Percentiles rank a stretch among this genome's conserved stretches.
Evolutionary conservation across 1,140 invertebrate species (phyloP).

Genomic region (Drosophila subobscura): DNA sequence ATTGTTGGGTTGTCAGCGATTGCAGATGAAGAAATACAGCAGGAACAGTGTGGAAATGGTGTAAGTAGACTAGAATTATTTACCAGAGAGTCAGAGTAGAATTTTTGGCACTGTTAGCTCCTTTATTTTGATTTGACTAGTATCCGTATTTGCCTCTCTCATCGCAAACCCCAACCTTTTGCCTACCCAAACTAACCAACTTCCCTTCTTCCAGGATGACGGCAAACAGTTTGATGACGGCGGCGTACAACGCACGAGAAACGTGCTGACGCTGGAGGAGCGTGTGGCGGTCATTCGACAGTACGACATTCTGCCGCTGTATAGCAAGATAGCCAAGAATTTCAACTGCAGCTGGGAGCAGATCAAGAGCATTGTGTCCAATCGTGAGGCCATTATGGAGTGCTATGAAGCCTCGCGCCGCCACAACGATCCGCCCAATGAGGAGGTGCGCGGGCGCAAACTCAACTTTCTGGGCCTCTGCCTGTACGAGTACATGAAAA

Average conservation of each 20-base stretch:
- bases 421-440: slow-evolving; percentile 31
- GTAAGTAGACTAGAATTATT: too few relatives aligned
- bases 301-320: slow-evolving; percentile 75
- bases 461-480: slow-evolving; percentile 71
- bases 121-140: too few relatives aligned
- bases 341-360: slow-evolving; percentile 82
- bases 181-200: neutral
- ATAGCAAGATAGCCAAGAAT: slow-evolving; percentile 73
- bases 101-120: too few relatives aligned
- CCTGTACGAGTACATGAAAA: slow-evolving; percentile 74
- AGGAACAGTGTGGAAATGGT: too few relatives aligned
- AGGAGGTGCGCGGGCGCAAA: slow-evolving; percentile 65
- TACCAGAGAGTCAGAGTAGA: too few relatives aligned
- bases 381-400: slow-evolving; percentile 68
- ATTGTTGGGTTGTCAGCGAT: too few relatives aligned
- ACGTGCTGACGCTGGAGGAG: slow-evolving; percentile 75
- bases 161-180: neutral
- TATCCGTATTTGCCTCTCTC: neutral
- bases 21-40: too few relatives aligned
- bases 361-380: slow-evolving; percentile 76
- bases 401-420: slow-evolving; percentile 64
- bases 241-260: slow-evolving; percentile 61
- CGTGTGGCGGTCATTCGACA: slow-evolving; percentile 69
- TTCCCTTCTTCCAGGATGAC: slow-evolving; percentile 30
- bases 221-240: slow-evolving; percentile 1